Percentiles rank a stretch among this genome's conserved stretches.
These are phyloP conservation scores for Drosophila leontia DNA, from an alignment of 1,140 invertebrate species.

Conservation along the genomic window DNA sequence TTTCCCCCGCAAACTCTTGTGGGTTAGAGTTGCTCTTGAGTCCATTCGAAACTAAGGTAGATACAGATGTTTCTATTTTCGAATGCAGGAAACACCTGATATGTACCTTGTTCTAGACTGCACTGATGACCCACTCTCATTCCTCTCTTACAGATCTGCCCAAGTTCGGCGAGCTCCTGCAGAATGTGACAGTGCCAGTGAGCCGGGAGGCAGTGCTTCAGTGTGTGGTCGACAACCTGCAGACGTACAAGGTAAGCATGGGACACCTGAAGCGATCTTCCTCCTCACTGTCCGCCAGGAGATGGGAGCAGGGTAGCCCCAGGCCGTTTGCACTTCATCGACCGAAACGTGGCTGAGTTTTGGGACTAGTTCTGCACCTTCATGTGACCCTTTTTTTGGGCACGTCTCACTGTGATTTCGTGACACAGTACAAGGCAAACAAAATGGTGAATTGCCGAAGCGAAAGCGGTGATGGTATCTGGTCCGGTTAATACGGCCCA, in stretches of 20 bases:
- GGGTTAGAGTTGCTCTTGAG: constrained; percentile 3
- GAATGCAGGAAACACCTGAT: constrained; percentile 60
- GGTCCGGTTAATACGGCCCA: constrained; percentile 44
- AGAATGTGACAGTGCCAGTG: constrained; percentile 90
- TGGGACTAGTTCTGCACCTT: constrained; percentile 17
- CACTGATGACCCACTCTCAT: not conserved
- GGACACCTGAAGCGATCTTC: not conserved
- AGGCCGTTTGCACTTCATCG: constrained; percentile 71
- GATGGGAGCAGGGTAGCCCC: not conserved
- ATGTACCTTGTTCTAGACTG: constrained; percentile 71
- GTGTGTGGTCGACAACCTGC: constrained; percentile 91
- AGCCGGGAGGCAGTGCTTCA: constrained; percentile 90
- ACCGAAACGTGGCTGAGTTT: constrained; percentile 51
- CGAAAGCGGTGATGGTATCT: constrained; percentile 47
- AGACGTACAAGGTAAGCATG: constrained; percentile 89
- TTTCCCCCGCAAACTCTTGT: not conserved
- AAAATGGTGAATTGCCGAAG: constrained; percentile 63
- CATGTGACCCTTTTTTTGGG: constrained; percentile 60
- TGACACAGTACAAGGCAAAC: constrained; percentile 47
- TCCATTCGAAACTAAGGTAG: constrained; percentile 66
- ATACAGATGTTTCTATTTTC: constrained; percentile 65
- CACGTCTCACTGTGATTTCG: constrained; percentile 73
- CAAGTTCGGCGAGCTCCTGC: constrained; percentile 89
- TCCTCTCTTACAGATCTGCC: constrained; percentile 88
- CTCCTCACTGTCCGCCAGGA: not conserved